A percentile compares a stretch with the other conserved stretches of the same genome.
phyloP scores from a whole-genome alignment of 2,113 vertebrate species.

The Microcebus murinus region DNA sequence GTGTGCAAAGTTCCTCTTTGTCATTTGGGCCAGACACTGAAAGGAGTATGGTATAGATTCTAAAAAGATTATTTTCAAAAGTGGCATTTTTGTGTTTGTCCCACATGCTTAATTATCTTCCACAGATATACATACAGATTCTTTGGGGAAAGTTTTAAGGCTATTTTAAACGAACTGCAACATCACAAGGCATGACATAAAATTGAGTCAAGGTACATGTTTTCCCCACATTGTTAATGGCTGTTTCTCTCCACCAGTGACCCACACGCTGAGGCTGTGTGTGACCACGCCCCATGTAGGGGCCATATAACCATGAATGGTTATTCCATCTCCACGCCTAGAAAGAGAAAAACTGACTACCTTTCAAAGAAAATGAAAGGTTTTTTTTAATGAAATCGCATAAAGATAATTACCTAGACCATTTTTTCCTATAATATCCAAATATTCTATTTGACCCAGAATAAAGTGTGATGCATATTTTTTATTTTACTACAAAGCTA shows the following conservation, averaged over 20 bases:
- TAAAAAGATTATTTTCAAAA: not conserved
- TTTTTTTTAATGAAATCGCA: not conserved
- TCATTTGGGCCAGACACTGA: not conserved
- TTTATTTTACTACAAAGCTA: not conserved
- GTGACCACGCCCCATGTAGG: not conserved
- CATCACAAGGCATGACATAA: not conserved
- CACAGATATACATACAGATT: not conserved
- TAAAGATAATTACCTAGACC: not conserved
- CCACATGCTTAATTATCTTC: not conserved
- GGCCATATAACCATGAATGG: not conserved
- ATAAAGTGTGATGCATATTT: not conserved
- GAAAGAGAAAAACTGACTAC: not conserved
- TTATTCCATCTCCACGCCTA: not conserved
- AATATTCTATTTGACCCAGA: not conserved
- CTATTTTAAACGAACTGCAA: not conserved
- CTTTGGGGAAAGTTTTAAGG: not conserved
- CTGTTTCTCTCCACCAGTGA: not conserved
- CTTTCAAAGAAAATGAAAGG: not conserved
- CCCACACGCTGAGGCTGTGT: not conserved
- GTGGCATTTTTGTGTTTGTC: not conserved
- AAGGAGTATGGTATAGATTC: not conserved
- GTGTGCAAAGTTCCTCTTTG: not conserved
- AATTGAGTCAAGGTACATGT: not conserved
- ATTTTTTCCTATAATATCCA: not conserved
- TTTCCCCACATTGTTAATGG: not conserved